Evolutionary conservation across 1,140 invertebrate genomes (phyloP).

Genomic region (Cydia amplana): DNA sequence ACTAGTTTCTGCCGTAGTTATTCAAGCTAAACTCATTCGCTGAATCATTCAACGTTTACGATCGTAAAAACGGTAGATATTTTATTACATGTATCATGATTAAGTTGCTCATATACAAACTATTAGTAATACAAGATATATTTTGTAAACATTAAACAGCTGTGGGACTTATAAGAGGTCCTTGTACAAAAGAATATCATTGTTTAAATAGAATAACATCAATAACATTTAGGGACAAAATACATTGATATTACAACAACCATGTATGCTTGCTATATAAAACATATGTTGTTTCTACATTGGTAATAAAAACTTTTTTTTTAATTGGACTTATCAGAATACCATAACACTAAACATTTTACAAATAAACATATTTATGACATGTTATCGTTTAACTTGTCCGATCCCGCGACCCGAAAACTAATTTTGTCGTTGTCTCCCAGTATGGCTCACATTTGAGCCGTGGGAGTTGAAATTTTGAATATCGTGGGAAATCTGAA

Average conservation of each 20-base stretch:
- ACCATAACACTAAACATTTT: no score
- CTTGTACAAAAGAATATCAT: background rate
- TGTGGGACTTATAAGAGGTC: background rate
- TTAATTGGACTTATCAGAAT: no score
- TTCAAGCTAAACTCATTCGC: background rate
- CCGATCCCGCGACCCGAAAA: no score
- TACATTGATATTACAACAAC: no score
- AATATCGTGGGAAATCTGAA: no score
- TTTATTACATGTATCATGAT: background rate
- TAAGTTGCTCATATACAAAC: background rate
- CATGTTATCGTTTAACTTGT: no score
- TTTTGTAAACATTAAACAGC: background rate
- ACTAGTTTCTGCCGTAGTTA: background rate
- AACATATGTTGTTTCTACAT: background rate
- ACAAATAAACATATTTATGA: no score
- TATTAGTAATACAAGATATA: background rate
- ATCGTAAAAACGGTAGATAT: background rate
- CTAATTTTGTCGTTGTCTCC: no score
- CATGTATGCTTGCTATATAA: no score
- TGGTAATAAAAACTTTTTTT: background rate
- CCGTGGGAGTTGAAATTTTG: no score
- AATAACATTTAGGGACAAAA: background rate
- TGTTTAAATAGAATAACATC: background rate
- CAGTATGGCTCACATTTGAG: no score
- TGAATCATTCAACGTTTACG: background rate